Evolutionary conservation across 2,888 invertebrate genomes (phyloP).

Genomic region (Didymodactylos carnosus): DNA sequence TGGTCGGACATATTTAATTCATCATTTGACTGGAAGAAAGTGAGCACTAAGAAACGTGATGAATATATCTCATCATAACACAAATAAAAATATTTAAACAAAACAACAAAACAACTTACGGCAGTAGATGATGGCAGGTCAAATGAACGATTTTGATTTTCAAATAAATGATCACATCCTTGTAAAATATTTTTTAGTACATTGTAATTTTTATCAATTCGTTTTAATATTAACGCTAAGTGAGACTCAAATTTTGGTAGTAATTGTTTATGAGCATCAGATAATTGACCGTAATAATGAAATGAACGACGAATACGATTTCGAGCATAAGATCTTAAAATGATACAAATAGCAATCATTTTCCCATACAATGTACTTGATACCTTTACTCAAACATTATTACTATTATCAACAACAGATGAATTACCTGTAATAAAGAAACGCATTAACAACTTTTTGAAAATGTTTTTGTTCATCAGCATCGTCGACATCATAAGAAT

Average conservation of each 20-base stretch:
- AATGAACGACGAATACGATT: background rate
- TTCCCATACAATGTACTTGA: too few relatives aligned
- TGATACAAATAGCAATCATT: too few relatives aligned
- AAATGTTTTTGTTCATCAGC: background rate
- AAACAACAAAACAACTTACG: too few relatives aligned
- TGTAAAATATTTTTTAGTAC: background rate
- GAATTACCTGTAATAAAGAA: background rate
- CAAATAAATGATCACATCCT: background rate
- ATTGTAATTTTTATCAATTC: slow-evolving; percentile 2
- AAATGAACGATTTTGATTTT: too few relatives aligned
- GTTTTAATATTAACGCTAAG: slow-evolving; percentile 1
- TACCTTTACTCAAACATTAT: background rate
- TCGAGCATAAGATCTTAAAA: background rate
- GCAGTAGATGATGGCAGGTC: too few relatives aligned
- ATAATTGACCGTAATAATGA: background rate
- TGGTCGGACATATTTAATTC: too few relatives aligned
- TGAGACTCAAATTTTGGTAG: slow-evolving; percentile 4
- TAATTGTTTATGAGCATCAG: background rate
- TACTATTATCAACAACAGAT: too few relatives aligned
- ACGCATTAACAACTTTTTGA: background rate
- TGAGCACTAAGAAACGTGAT: background rate
- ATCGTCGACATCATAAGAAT: too few relatives aligned
- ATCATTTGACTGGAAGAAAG: background rate
- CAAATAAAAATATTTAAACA: too few relatives aligned
- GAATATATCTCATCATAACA: background rate